These are phyloP conservation scores for Lepidonotus clava DNA, from an alignment of 2,888 invertebrate species.

Conservation along the genomic window DNA sequence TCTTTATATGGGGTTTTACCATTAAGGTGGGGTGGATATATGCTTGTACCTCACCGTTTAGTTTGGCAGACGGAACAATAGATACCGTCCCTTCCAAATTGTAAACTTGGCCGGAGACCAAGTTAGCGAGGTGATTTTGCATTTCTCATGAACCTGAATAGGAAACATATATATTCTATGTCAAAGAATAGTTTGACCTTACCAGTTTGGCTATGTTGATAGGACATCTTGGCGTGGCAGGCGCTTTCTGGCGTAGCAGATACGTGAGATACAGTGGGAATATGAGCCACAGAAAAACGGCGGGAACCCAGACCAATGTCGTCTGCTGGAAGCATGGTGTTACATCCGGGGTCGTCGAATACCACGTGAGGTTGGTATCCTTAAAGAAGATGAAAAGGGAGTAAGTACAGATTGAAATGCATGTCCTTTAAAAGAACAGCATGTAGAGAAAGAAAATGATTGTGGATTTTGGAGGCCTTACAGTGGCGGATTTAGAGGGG, in stretches of 20 bases:
- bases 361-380: constrained; percentile 63
- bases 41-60: no score
- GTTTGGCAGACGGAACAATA: no score
- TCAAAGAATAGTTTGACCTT: background rate
- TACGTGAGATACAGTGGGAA: constrained; percentile 82
- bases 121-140: no score
- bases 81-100: no score
- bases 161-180: no score
- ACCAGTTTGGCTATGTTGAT: constrained; percentile 38
- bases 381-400: constrained; percentile 44
- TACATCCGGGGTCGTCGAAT: constrained; percentile 85
- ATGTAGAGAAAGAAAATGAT: background rate
- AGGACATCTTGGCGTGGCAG: background rate
- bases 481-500: background rate
- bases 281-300: constrained; percentile 91
- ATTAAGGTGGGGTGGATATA: no score
- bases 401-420: background rate
- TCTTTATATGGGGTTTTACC: no score
- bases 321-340: constrained; percentile 96
- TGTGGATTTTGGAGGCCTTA: background rate
- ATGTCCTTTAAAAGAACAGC: background rate
- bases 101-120: no score
- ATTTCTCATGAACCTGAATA: no score
- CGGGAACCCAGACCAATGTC: constrained; percentile 93
- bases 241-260: constrained; percentile 35